Base-by-base conservation (phyloP, 2,888 invertebrate genomes). In the Chironomus tentans region DNA sequence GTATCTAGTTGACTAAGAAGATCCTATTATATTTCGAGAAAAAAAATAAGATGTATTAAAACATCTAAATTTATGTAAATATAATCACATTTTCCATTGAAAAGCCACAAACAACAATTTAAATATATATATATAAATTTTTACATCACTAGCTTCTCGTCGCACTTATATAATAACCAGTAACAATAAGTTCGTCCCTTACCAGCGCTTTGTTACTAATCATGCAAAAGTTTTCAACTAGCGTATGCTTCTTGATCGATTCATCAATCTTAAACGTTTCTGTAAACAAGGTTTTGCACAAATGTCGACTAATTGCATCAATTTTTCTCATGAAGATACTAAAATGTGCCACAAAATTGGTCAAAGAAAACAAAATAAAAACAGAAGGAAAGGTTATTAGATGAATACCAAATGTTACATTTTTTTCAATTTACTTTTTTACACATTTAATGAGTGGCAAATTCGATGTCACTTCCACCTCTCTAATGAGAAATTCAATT, bases 301-400 rank as follows among this genome's bases (percentile, higher is more conserved):
- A 68, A 74, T 74, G 74, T 46, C 68, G 21, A 24, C 68, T 68
- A 24, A 74, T 74, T 46, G 74, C 74, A 68, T 46, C 74, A 22
- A 74, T 74, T 24, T 74, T 74, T n/a, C 74, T 74, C 68, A 74
- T 74, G 47, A 74, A 68, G 24, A 74, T 28, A n/a, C 74, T 74
- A 10, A 38, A 38, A 38, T 38, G 28, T 28, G 5, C 5, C 28
- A 28, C 4, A 28, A 28, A 28, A 28, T 4, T 4, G 28, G 28
- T 1, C 5, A 28, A 5, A 21, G 24, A 22, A 10, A 65, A 22
- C 22, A 24, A 50, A 50, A 28, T 3, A 28, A 24, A 38, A 24
- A 21, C n/a, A n/a, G 12, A 10, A 71, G 10, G 28, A 71, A 28
- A 28, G 1, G n/a, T 28, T 5, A 13, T 50, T 50, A 38, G 2